These are phyloP conservation scores for Pogonus chalceus DNA, from an alignment of 1,140 invertebrate species.

Conservation along the genomic window DNA sequence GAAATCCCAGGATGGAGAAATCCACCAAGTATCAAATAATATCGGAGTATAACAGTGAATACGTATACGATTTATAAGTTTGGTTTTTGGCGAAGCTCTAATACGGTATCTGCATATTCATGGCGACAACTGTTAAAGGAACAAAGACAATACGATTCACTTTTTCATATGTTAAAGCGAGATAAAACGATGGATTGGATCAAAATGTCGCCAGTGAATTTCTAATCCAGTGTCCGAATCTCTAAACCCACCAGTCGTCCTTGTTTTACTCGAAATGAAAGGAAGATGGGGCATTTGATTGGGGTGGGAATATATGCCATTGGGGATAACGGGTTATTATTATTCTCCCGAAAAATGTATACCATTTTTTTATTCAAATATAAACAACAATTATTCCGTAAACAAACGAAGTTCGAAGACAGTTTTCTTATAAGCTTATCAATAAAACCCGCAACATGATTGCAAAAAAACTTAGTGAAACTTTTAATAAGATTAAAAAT, in stretches of 20 bases:
- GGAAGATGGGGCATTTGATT: background rate
- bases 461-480: too few species aligned
- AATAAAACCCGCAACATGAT: too few species aligned
- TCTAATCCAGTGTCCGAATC: conserved; percentile 26
- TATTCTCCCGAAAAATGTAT: too few species aligned
- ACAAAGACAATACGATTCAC: conserved; percentile 7
- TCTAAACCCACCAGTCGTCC: background rate
- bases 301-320: too few species aligned
- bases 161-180: background rate
- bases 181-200: conserved; percentile 19
- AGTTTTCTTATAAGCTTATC: too few species aligned
- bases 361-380: too few species aligned
- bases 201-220: conserved; percentile 26
- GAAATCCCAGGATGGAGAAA: background rate
- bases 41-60: background rate
- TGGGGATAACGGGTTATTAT: too few species aligned
- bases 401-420: too few species aligned
- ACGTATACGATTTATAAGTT: background rate
- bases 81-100: conserved; percentile 9
- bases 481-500: too few species aligned
- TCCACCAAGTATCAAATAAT: background rate
- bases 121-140: conserved; percentile 12
- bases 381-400: too few species aligned
- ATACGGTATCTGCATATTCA: conserved; percentile 18
- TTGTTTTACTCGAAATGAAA: background rate